Evolutionary conservation across 2,888 invertebrate species (phyloP).

Genomic region (Ornithoptera priamus): DNA sequence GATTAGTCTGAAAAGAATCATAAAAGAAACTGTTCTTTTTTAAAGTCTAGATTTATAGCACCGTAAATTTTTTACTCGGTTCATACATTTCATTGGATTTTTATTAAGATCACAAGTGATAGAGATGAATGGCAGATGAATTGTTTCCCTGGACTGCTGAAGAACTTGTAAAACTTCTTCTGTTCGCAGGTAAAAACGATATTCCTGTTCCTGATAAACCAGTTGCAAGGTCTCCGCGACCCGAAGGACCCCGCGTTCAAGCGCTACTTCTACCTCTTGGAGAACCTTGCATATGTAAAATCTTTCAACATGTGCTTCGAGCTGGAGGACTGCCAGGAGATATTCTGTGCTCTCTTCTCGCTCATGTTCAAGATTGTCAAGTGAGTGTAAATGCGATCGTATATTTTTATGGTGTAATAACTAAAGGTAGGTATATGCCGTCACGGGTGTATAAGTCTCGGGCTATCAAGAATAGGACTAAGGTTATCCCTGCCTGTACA

Average conservation of each 20-base stretch:
- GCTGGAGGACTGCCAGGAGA: slow-evolving; percentile 97
- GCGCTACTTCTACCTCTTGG: slow-evolving; percentile 96
- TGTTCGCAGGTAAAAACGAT: slow-evolving; percentile 83
- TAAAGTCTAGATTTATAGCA: neutral
- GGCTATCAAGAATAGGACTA: too few relatives aligned
- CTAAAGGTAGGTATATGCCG: neutral
- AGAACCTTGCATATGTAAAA: slow-evolving; percentile 98
- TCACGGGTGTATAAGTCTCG: too few relatives aligned
- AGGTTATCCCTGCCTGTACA: too few relatives aligned
- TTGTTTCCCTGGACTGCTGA: neutral
- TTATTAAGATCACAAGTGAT: too few relatives aligned
- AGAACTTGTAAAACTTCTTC: neutral
- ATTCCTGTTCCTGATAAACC: slow-evolving; percentile 96
- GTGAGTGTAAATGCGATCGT: slow-evolving; percentile 77
- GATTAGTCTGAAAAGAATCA: neutral
- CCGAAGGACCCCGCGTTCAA: slow-evolving; percentile 99
- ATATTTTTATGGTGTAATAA: neutral
- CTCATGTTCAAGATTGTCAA: slow-evolving; percentile 98
- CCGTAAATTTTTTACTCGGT: neutral
- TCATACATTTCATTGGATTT: neutral
- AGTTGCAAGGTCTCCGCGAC: slow-evolving; percentile 94
- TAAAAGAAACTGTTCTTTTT: neutral
- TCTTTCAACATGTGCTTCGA: slow-evolving; percentile 99
- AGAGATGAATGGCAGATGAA: neutral
- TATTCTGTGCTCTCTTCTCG: slow-evolving; percentile 95